phyloP scores from a whole-genome alignment of 2,797 vertebrate genomes.

The Holocentrus rufus region DNA sequence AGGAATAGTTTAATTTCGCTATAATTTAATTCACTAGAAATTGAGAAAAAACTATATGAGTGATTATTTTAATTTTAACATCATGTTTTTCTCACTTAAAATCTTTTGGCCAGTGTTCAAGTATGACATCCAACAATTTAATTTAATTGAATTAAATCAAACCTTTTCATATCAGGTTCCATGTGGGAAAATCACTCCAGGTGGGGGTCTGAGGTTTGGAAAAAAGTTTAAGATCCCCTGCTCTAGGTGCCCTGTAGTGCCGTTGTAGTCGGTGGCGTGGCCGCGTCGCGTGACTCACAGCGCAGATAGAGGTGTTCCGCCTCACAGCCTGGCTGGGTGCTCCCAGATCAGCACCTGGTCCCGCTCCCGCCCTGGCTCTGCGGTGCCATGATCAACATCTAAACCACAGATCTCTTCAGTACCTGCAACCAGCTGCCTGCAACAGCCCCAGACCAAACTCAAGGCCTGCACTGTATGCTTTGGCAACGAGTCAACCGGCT shows the following conservation, averaged over 20 bases:
- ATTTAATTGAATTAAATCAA: no score
- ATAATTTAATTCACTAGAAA: no score
- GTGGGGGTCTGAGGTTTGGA: no score
- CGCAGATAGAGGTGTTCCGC: slow-evolving; percentile 63
- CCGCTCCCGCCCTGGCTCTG: slow-evolving; percentile 41
- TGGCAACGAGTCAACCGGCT: slow-evolving; percentile 66
- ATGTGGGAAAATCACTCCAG: no score
- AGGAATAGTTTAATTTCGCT: no score
- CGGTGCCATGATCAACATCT: slow-evolving; percentile 65
- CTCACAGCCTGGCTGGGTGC: slow-evolving; percentile 51
- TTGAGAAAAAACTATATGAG: no score
- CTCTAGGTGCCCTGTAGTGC: slow-evolving; percentile 5
- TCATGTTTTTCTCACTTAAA: no score
- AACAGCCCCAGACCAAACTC: slow-evolving; percentile 20
- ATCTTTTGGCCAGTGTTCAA: no score
- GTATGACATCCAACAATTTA: no score
- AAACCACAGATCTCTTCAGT: slow-evolving; percentile 37
- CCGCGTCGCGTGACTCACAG: slow-evolving; percentile 40
- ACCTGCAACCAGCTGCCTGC: slow-evolving; percentile 34
- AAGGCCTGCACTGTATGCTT: slow-evolving; percentile 59
- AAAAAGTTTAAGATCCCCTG: not conserved
- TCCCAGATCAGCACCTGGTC: slow-evolving; percentile 68
- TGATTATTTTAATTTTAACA: no score
- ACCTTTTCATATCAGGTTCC: no score
- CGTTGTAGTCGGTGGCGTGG: slow-evolving; percentile 33